Percentiles rank a stretch among this genome's conserved stretches.
These are phyloP conservation scores for Orthonychiurus folsomi DNA, from an alignment of 2,888 invertebrate species.

Conservation along the genomic window DNA sequence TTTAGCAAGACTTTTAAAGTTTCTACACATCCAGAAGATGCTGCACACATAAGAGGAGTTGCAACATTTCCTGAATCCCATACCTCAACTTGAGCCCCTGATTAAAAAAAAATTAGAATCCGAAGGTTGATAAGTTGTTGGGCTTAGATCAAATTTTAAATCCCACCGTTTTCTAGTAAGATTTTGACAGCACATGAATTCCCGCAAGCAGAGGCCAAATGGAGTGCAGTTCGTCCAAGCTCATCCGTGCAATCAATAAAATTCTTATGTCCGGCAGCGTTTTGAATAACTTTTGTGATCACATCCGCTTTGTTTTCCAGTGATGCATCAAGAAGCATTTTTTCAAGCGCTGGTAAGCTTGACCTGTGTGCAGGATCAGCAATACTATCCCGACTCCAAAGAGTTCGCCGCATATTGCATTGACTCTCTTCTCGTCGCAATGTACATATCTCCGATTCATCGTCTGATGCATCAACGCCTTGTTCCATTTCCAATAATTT, in stretches of 20 bases:
- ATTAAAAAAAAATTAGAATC: background rate
- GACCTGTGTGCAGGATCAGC: background rate
- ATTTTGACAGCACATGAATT: slow-evolving; percentile 16
- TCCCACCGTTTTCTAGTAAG: slow-evolving; percentile 16
- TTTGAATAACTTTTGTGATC: background rate
- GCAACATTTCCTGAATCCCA: slow-evolving; percentile 18
- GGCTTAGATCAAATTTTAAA: background rate
- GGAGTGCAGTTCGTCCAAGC: slow-evolving; percentile 19
- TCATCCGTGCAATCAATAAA: slow-evolving; percentile 13
- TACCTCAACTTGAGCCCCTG: slow-evolving; percentile 22
- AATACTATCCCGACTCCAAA: background rate
- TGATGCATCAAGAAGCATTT: background rate
- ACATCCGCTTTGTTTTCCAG: background rate
- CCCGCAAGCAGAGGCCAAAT: slow-evolving; percentile 23
- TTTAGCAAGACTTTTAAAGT: slow-evolving; percentile 16
- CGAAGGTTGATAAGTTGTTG: background rate
- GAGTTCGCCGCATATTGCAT: background rate
- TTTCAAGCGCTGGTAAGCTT: background rate
- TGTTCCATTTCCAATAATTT: background rate
- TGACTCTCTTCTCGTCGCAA: background rate
- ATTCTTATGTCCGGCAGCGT: background rate
- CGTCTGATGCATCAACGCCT: background rate
- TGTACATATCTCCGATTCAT: background rate
- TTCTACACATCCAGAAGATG: slow-evolving; percentile 16
- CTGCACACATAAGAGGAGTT: slow-evolving; percentile 28